phyloP scores from a whole-genome alignment of 1,140 invertebrate genomes.

The Drosophila suzukii region DNA sequence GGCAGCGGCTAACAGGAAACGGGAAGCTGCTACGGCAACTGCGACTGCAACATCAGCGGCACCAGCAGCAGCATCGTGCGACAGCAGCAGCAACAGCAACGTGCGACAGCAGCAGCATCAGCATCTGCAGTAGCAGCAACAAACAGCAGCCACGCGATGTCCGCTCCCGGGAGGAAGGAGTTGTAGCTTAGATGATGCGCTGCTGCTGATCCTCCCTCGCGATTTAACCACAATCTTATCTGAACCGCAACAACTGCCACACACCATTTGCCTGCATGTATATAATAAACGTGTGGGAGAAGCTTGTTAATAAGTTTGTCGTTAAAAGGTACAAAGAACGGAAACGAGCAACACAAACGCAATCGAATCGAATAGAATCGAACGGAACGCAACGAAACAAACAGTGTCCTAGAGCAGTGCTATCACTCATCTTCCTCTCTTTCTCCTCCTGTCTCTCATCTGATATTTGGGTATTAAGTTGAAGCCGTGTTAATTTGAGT shows the following conservation, averaged over 20 bases:
- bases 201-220: constrained; percentile 50
- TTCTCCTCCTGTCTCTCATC: constrained; percentile 22
- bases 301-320: constrained; percentile 75
- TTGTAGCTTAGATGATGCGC: constrained; percentile 48
- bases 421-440: constrained; percentile 7
- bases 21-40: constrained; percentile 38
- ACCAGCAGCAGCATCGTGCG: constrained; percentile 25
- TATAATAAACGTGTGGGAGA: constrained; percentile 79
- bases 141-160: constrained; percentile 55
- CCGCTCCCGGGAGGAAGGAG: constrained; percentile 49
- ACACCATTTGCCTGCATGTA: constrained; percentile 74
- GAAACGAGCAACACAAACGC: constrained; percentile 61
- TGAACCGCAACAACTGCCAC: constrained; percentile 75
- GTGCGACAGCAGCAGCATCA: constrained; percentile 24
- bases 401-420: constrained; percentile 11
- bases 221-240: constrained; percentile 55
- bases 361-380: constrained; percentile 22
- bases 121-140: constrained; percentile 40
- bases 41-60: constrained; percentile 26
- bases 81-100: constrained; percentile 36
- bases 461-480: constrained; percentile 20
- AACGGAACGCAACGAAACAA: constrained; percentile 36
- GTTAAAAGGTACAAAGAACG: constrained; percentile 62
- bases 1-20: constrained; percentile 34
- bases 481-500: constrained; percentile 39